Percentiles rank a stretch among this genome's conserved stretches.
These are phyloP conservation scores for Aptenodytes patagonicus DNA, from an alignment of 2,113 vertebrate species.

Conservation along the genomic window DNA sequence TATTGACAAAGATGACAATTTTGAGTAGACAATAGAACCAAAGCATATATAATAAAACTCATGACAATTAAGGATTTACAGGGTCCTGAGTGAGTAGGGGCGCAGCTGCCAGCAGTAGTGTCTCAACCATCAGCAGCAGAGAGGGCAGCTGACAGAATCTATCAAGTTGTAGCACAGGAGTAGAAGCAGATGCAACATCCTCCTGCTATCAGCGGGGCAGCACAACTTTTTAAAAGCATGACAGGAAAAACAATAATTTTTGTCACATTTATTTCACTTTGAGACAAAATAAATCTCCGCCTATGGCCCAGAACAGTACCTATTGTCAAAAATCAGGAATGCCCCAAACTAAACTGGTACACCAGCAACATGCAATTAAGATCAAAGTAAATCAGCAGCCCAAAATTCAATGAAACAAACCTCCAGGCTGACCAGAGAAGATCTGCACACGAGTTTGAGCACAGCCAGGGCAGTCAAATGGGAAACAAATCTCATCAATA, in stretches of 20 bases:
- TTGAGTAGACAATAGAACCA: neutral
- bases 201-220: neutral
- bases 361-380: neutral
- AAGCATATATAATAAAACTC: neutral
- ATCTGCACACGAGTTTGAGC: neutral
- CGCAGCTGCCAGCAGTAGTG: neutral
- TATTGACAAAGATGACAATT: neutral
- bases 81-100: neutral
- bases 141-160: neutral
- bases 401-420: neutral
- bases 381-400: neutral
- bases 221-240: neutral
- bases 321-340: neutral
- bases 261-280: neutral
- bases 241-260: neutral
- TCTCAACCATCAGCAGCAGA: neutral
- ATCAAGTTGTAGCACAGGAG: neutral
- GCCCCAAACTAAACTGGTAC: neutral
- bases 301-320: neutral
- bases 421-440: neutral
- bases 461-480: neutral
- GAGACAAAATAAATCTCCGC: neutral
- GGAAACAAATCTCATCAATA: neutral
- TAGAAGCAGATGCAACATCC: neutral
- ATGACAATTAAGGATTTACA: neutral